A percentile compares a stretch with the other conserved stretches of the same genome.
phyloP scores from a whole-genome alignment of 2,888 invertebrate genomes.

The Thelaira solivaga region DNA sequence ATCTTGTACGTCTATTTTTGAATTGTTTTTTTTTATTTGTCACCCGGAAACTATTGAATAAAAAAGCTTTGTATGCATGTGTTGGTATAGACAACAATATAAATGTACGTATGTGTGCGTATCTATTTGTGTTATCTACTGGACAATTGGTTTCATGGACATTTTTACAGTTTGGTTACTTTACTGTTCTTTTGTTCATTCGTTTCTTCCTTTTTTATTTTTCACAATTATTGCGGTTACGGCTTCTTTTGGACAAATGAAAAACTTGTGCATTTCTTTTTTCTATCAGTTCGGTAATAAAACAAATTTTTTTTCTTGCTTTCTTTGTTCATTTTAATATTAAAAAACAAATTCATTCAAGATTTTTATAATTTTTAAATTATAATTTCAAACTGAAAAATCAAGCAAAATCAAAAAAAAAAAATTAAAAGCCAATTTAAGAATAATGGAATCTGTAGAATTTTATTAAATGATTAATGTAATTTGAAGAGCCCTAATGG shows the following conservation, averaged over 20 bases:
- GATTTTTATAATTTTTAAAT: too few relatives aligned
- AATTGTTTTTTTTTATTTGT: not conserved
- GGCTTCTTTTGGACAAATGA: constrained; percentile 52
- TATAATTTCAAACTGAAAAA: too few relatives aligned
- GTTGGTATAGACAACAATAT: not conserved
- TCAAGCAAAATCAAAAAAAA: too few relatives aligned
- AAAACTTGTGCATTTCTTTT: constrained; percentile 29
- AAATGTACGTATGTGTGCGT: not conserved
- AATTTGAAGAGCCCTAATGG: too few relatives aligned
- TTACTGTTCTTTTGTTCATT: constrained; percentile 30
- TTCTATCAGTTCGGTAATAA: not conserved
- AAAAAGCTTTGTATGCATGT: not conserved
- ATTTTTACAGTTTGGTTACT: constrained; percentile 59
- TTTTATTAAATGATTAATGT: too few relatives aligned
- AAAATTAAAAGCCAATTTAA: too few relatives aligned
- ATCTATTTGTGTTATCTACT: constrained; percentile 28
- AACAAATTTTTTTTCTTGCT: not conserved
- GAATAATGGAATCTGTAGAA: too few relatives aligned
- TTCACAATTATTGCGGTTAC: constrained; percentile 45
- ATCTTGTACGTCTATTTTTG: constrained; percentile 21
- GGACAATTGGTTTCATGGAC: constrained; percentile 60
- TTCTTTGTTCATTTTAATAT: constrained; percentile 2
- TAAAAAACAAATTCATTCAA: too few relatives aligned
- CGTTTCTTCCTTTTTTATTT: constrained; percentile 14
- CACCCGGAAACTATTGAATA: not conserved